Evolutionary conservation across 1,140 invertebrate genomes (phyloP).

Genomic region (Orius insidiosus): DNA sequence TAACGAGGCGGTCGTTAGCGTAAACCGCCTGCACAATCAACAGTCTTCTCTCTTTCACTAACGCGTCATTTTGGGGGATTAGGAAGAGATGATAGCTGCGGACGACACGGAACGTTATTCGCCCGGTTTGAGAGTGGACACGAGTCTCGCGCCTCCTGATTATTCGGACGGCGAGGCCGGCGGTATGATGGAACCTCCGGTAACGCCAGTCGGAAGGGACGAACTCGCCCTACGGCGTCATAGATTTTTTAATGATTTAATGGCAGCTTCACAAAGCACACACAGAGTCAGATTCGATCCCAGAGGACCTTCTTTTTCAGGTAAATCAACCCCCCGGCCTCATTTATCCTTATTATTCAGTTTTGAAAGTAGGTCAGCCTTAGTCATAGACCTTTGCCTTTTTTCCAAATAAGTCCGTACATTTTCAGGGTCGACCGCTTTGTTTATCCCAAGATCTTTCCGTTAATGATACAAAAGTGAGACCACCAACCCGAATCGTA

Average conservation of each 20-base stretch:
- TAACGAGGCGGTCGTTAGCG: neutral
- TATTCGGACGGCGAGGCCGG: conserved; percentile 12
- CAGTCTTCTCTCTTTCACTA: neutral
- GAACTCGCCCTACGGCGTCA: conserved; percentile 54
- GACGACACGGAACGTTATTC: neutral
- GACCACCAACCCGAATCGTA: too few species aligned
- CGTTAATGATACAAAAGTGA: too few species aligned
- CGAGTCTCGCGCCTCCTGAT: too few species aligned
- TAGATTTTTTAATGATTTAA: conserved; percentile 55
- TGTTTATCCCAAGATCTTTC: too few species aligned
- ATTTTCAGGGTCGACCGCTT: too few species aligned
- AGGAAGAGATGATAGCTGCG: neutral
- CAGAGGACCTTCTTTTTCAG: conserved; percentile 43
- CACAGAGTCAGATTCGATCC: conserved; percentile 57
- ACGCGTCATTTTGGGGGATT: neutral
- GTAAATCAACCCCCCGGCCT: conserved; percentile 18
- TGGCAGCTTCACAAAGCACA: conserved; percentile 48
- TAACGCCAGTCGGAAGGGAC: conserved; percentile 37
- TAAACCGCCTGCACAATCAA: neutral
- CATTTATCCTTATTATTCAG: too few species aligned
- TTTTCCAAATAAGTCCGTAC: too few species aligned
- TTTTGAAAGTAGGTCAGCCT: too few species aligned
- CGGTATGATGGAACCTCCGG: conserved; percentile 18
- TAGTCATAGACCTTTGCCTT: too few species aligned
- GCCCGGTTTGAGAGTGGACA: too few species aligned